phyloP scores from a whole-genome alignment of 2,888 invertebrate genomes.

The Philereme transversata region DNA sequence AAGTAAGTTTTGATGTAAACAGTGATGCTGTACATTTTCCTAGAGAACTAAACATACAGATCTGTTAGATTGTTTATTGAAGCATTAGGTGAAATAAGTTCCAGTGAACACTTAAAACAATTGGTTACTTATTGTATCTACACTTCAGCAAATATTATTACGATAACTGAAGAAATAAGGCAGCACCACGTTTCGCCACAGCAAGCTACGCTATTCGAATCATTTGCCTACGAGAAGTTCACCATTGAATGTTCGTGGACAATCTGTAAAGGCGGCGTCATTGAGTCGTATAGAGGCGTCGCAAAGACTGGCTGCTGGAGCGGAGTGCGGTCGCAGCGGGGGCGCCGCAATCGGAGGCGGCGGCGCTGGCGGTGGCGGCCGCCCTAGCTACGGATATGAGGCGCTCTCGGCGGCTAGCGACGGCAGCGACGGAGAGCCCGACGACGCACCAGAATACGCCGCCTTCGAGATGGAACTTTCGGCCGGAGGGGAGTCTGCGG shows the following conservation, averaged over 20 bases:
- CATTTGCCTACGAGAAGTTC: conserved; percentile 68
- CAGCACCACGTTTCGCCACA: conserved; percentile 81
- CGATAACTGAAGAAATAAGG: conserved; percentile 47
- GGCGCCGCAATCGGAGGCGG: conserved; percentile 53
- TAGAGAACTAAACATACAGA: neutral
- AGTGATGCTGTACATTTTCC: conserved; percentile 22
- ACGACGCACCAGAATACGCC: conserved; percentile 71
- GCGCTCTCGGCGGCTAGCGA: conserved; percentile 79
- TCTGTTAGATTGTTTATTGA: conserved; percentile 16
- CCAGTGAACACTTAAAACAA: conserved; percentile 34
- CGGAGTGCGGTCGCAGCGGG: conserved; percentile 63
- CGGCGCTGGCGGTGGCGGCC: conserved; percentile 72
- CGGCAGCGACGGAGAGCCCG: conserved; percentile 75
- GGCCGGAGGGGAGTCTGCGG: conserved; percentile 70
- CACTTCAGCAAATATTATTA: conserved; percentile 28
- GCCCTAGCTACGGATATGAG: conserved; percentile 80
- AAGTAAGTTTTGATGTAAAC: conserved; percentile 24
- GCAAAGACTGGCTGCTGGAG: conserved; percentile 67
- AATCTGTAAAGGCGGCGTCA: conserved; percentile 72
- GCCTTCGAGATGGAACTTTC: conserved; percentile 77
- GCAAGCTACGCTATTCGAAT: conserved; percentile 77
- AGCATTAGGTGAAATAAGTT: conserved; percentile 24
- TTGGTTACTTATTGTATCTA: conserved; percentile 16
- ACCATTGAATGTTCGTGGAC: conserved; percentile 66
- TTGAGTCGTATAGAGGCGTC: conserved; percentile 76